Conservation (phyloP, 2,888 invertebrate genomes). For the Melolontha melolontha region DNA sequence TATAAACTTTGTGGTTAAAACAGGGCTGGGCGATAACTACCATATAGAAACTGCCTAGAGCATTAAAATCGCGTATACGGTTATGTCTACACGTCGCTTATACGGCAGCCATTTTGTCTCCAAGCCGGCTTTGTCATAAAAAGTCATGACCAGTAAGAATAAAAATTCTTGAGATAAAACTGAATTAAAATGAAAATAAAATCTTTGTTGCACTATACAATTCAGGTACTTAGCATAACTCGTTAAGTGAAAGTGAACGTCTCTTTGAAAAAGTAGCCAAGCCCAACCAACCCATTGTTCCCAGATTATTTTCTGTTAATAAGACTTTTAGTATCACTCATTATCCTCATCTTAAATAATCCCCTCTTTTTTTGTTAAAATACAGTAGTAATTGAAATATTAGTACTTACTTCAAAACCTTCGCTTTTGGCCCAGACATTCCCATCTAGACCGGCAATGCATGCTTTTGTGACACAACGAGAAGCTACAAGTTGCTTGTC, state of each 20-base stretch:
- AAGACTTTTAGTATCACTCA: constrained; percentile 46
- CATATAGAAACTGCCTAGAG: constrained; percentile 40
- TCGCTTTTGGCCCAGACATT: constrained; percentile 95
- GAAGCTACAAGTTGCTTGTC: constrained; percentile 97
- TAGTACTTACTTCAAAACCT: constrained; percentile 89
- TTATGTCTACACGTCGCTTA: constrained; percentile 59
- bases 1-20: constrained; percentile 12
- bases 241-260: not conserved
- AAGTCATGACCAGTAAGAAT: constrained; percentile 18
- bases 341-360: too few relatives aligned
- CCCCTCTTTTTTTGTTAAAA: too few relatives aligned
- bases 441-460: constrained; percentile 95
- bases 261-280: constrained; percentile 48
- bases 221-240: not conserved
- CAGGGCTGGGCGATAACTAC: constrained; percentile 26
- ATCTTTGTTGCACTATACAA: not conserved
- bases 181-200: not conserved
- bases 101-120: constrained; percentile 61
- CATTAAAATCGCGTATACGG: constrained; percentile 47
- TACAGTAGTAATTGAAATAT: too few relatives aligned
- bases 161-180: constrained; percentile 15
- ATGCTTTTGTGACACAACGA: constrained; percentile 94
- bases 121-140: constrained; percentile 54
- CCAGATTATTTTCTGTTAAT: not conserved
- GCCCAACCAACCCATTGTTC: constrained; percentile 46